Conservation (phyloP, 1,140 invertebrate genomes). For the Calephelis virginiensis region DNA sequence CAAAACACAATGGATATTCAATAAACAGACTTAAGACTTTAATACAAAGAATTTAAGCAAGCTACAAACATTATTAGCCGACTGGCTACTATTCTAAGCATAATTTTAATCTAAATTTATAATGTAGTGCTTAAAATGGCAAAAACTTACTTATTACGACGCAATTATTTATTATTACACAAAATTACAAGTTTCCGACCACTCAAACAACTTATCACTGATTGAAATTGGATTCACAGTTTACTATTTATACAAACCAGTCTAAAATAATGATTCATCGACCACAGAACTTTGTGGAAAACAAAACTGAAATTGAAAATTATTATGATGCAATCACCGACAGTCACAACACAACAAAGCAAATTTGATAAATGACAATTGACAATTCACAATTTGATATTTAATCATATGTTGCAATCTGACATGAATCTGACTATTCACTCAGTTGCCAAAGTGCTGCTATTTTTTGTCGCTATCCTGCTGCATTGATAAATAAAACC, state of each 20-base stretch:
- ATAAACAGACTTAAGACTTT: no score
- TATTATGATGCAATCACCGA: constrained; percentile 43
- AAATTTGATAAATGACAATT: constrained; percentile 9
- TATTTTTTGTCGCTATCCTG: no score
- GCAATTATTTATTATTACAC: constrained; percentile 1
- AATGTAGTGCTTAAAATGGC: not conserved
- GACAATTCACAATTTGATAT: not conserved
- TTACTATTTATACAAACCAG: constrained; percentile 17
- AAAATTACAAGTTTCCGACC: not conserved
- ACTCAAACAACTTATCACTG: not conserved
- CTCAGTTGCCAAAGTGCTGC: no score
- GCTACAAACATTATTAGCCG: no score
- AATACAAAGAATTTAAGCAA: no score
- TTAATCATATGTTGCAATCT: no score
- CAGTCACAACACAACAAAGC: not conserved
- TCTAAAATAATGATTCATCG: constrained; percentile 32
- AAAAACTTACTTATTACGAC: not conserved
- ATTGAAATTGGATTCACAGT: constrained; percentile 6
- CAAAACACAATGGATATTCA: not conserved
- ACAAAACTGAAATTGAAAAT: constrained; percentile 30
- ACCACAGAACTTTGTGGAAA: constrained; percentile 48
- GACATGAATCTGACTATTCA: no score
- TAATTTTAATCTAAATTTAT: not conserved
- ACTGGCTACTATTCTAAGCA: not conserved
- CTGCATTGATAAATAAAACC: no score